Percentiles rank a stretch among this genome's conserved stretches.
phyloP scores from a whole-genome alignment of 2,888 invertebrate species.

The Orgyia antiqua region DNA sequence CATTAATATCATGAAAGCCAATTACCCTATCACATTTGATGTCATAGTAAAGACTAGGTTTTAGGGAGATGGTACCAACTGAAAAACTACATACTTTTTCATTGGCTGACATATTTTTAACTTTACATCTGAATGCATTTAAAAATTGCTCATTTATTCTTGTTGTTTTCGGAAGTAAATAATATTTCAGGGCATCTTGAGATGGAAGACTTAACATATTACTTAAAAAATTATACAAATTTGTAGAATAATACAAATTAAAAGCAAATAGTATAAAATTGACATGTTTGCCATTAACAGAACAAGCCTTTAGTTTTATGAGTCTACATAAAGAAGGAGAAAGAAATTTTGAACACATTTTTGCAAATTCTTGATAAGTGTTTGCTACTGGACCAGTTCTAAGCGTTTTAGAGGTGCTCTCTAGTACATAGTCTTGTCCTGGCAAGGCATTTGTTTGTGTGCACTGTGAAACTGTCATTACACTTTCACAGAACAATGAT shows the following conservation, averaged over 20 bases:
- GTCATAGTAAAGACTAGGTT: constrained; percentile 23
- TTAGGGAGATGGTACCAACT: constrained; percentile 18
- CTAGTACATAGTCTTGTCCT: no score
- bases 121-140: constrained; percentile 25
- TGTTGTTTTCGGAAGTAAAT: constrained; percentile 17
- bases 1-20: constrained; percentile 30
- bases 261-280: constrained; percentile 19
- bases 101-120: constrained; percentile 23
- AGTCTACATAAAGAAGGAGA: constrained; percentile 16
- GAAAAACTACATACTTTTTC: constrained; percentile 27
- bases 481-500: constrained; percentile 20
- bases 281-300: constrained; percentile 6
- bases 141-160: constrained; percentile 21
- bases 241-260: constrained; percentile 21
- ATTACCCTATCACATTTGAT: constrained; percentile 25
- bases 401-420: no score
- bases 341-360: constrained; percentile 13
- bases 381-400: background rate
- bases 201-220: constrained; percentile 17
- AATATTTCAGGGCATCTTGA: constrained; percentile 11
- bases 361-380: constrained; percentile 4
- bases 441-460: constrained; percentile 12
- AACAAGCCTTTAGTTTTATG: constrained; percentile 15
- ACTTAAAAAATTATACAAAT: constrained; percentile 15
- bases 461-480: constrained; percentile 16